Evolutionary conservation across 1,140 invertebrate genomes (phyloP).

Genomic region (Onthophagus taurus): DNA sequence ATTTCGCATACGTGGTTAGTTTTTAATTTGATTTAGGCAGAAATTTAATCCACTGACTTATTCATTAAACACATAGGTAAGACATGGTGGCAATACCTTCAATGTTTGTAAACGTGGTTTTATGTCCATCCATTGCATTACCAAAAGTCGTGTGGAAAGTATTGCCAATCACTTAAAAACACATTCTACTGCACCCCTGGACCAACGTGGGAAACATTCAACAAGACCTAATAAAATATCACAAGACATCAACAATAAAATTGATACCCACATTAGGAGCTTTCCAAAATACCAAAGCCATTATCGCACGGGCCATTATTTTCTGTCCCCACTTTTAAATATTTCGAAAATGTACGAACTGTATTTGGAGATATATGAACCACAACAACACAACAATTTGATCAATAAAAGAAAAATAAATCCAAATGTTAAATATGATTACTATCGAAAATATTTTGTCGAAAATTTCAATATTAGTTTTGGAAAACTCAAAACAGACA

Average conservation of each 20-base stretch:
- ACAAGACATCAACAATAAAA: not conserved
- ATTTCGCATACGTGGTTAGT: slow-evolving; percentile 4
- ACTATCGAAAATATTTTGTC: no score
- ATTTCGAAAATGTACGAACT: slow-evolving; percentile 5
- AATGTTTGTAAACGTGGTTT: slow-evolving; percentile 3
- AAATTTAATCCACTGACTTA: slow-evolving; percentile 1
- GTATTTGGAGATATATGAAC: slow-evolving; percentile 2
- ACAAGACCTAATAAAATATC: slow-evolving; percentile 7
- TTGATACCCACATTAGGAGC: not conserved
- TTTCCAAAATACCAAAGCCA: not conserved
- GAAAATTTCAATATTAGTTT: no score
- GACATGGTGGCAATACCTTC: slow-evolving; percentile 1
- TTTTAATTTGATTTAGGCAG: not conserved
- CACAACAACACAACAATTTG: slow-evolving; percentile 1
- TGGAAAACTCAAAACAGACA: not conserved
- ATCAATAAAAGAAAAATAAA: not conserved
- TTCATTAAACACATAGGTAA: slow-evolving; percentile 1
- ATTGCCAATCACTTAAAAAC: slow-evolving; percentile 6
- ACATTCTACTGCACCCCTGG: not conserved
- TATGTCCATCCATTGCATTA: not conserved
- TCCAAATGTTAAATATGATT: slow-evolving; percentile 1
- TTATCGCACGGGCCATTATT: not conserved
- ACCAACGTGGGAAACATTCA: not conserved
- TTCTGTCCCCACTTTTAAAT: not conserved
- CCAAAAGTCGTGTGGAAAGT: slow-evolving; percentile 1